Evolutionary conservation across 2,113 vertebrate species (phyloP), one percentile per base, ranked within the genome.

Genomic region (Chlamydotis undulata): DNA sequence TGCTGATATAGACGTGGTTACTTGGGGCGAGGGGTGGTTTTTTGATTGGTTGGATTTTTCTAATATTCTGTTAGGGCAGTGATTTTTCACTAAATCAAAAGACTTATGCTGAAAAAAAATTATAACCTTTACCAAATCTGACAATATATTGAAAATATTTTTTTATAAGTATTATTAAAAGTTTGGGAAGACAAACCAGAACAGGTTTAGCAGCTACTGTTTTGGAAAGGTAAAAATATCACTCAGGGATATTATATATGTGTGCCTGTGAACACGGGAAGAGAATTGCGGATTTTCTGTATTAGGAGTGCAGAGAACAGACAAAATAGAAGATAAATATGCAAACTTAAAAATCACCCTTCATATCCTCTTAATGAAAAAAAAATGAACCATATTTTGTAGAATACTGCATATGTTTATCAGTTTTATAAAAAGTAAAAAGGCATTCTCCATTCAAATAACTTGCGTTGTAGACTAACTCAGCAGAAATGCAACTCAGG

Each of bases 11-110:
- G 21, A 3, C 68, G 5, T 24, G 7, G 9, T 49, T 59, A 59
- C 9, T 5, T 9, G 47, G 47, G 49, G 49, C n/a, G 52, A 43
- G 4, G 14, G 7, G 0, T 50, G 47, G 13, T 59, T 33, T 21
- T 2, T n/a, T 61, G 10, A 0, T 53, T 84, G 7, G 1, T 16
- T 60, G 12, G 3, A 0, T 24, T 50, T 63, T 49, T 69, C 59
- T 43, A 25, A 21, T 14, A 53, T 19, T 26, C 19, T n/a, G 4
- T 50, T 64, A 65, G 12, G 55, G 37, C 10, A n/a, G 7, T 41
- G 5, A 52, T 17, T 10, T 60, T 78, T 85, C 55, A 37, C 7
- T 53, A 83, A 65, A 83, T 39, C 11, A 43, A 75, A 91, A 80
- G 1, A 50, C 9, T 67, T 49, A 9, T 49, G 9, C 23, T 61